Evolutionary conservation across 2,888 invertebrate genomes (phyloP), one percentile per base, ranked within the genome.

Genomic region (Leptinotarsa rubiginosa): DNA sequence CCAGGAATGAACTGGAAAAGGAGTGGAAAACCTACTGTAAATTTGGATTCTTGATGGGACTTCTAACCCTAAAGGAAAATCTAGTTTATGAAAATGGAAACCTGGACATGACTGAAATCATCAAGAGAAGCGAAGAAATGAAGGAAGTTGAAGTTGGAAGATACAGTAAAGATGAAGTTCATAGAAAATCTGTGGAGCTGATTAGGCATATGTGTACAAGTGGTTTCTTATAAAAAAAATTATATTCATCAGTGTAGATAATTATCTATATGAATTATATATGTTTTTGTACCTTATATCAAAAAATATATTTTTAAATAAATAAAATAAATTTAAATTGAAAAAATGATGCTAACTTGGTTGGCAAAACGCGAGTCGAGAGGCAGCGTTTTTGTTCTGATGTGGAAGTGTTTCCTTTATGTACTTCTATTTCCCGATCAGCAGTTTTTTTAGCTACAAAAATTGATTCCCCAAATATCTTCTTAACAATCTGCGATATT

Each of bases 11-110:
- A n/a, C 52, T 68, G 25, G 12, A 68, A 18, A 20, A 68, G 18
- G 68, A 68, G 52, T 68, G 68, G 68, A 68, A 52, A 50, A 49
- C 47, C 49, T 68, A 68, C 22, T 20, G 50, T 16, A 68, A 52
- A 52, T 68, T 50, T 20, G 68, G 68, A 22, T 68, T 68, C 68
- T 2, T 68, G 20, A 68, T 49, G 68, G 68, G 47, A n/a, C 31
- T 68, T 1, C 12, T 68, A 3, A 68, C 68, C 13, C 56, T 56
- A 7, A 56, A 56, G 2, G 56, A 56, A 56, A 56, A 22, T 56
- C 20, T 56, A 22, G 16, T 12, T 3, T 56, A 56, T 15, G 56
- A 56, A 22, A 16, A 10, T 15, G 56, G 22, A 22, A 20, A 10
- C 20, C 20, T 56, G 22, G 56, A 56, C 16, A 56, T 56, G 15